Conservation (phyloP, 2,113 vertebrate genomes). For the Macrotus californicus region DNA sequence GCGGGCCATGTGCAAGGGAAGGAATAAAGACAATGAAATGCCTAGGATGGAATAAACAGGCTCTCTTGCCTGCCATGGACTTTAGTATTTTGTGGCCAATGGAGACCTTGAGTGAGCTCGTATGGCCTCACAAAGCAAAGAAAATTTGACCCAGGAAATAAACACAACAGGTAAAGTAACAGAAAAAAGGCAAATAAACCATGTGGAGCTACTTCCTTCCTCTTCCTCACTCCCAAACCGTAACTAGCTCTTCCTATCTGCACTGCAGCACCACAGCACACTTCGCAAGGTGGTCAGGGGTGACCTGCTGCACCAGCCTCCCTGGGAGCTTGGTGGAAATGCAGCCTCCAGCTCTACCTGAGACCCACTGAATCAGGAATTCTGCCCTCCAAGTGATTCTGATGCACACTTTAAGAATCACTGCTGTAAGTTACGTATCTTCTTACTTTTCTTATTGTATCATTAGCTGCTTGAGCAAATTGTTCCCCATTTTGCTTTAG, state of each 20-base stretch:
- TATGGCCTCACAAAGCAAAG: not conserved
- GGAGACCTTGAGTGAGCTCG: not conserved
- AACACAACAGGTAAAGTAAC: not conserved
- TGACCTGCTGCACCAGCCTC: not conserved
- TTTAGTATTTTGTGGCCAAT: not conserved
- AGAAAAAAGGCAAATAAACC: not conserved
- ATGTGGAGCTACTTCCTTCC: too few relatives aligned
- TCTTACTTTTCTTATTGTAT: not conserved
- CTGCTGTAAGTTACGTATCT: not conserved
- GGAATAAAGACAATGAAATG: not conserved
- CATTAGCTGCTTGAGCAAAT: not conserved
- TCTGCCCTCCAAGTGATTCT: not conserved
- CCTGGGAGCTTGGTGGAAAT: not conserved
- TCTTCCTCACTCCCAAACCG: accelerated
- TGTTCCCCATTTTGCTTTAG: not conserved
- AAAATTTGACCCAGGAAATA: not conserved
- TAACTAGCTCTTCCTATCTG: accelerated
- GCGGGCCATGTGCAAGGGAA: accelerated
- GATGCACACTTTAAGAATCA: not conserved
- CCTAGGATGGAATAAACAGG: not conserved
- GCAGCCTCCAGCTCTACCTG: too few relatives aligned
- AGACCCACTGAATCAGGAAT: not conserved
- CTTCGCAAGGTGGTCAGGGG: not conserved
- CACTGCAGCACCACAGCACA: accelerated
- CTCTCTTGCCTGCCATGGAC: not conserved